phyloP scores from a whole-genome alignment of 2,113 vertebrate species.

The Dascyllus trimaculatus region DNA sequence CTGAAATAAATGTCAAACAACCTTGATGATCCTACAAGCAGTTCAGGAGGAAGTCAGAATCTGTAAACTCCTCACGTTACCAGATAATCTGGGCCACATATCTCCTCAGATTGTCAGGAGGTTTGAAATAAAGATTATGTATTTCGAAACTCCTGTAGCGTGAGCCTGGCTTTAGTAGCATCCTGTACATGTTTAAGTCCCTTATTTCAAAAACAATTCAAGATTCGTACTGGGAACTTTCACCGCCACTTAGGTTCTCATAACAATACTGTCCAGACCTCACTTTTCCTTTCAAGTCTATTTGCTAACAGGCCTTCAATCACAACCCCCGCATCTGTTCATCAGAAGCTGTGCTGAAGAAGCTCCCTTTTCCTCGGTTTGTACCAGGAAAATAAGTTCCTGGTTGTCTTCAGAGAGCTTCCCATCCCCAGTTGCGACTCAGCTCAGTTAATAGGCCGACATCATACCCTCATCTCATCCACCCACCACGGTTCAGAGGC shows the following conservation, averaged over 20 bases:
- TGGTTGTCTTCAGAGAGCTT: slow-evolving; percentile 11
- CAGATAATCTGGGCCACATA: too few species aligned
- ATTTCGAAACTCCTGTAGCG: too few species aligned
- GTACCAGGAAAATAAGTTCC: slow-evolving; percentile 2
- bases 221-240: background rate
- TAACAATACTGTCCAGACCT: slow-evolving; percentile 22
- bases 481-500: slow-evolving; percentile 92
- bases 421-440: background rate
- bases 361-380: background rate
- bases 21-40: too few species aligned
- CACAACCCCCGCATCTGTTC: slow-evolving; percentile 8
- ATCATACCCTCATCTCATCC: slow-evolving; percentile 91
- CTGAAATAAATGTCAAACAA: too few species aligned
- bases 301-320: slow-evolving; percentile 1
- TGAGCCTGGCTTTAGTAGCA: background rate
- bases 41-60: too few species aligned
- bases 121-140: too few species aligned
- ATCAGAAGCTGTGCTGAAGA: background rate
- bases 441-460: slow-evolving; percentile 20
- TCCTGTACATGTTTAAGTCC: background rate
- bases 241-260: slow-evolving; percentile 15
- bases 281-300: slow-evolving; percentile 12
- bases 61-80: too few species aligned
- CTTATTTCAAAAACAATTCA: background rate
- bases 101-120: too few species aligned